phyloP scores from a whole-genome alignment of 2,888 invertebrate species.

The Cheilosia variabilis region DNA sequence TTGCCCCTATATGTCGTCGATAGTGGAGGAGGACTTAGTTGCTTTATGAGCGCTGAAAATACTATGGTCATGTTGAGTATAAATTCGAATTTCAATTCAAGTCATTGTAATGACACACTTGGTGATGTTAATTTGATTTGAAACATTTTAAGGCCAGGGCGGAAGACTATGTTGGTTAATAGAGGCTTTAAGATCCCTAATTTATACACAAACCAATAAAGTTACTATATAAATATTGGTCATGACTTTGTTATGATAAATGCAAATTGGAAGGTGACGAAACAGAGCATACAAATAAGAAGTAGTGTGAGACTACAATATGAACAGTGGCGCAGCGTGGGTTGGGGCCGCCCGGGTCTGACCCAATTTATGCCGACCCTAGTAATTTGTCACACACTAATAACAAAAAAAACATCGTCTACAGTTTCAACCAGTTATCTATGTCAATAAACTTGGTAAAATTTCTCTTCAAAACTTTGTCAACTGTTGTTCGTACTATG shows the following conservation, averaged over 20 bases:
- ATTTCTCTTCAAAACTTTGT: too few species aligned
- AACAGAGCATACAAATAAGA: background rate
- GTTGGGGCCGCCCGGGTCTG: too few species aligned
- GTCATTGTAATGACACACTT: slow-evolving; percentile 13
- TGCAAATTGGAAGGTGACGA: slow-evolving; percentile 3
- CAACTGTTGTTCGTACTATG: too few species aligned
- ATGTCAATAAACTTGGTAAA: too few species aligned
- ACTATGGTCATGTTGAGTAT: slow-evolving; percentile 5
- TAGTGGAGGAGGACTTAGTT: slow-evolving; percentile 4
- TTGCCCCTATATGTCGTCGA: background rate
- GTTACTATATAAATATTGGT: background rate
- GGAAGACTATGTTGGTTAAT: slow-evolving; percentile 4
- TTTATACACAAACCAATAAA: background rate
- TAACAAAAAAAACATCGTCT: too few species aligned
- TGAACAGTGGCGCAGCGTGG: too few species aligned
- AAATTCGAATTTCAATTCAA: slow-evolving; percentile 18
- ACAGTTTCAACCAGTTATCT: too few species aligned
- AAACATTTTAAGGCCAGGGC: slow-evolving; percentile 18
- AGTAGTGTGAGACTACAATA: background rate
- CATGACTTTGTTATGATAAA: background rate
- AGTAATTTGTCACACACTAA: too few species aligned
- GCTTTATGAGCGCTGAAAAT: background rate
- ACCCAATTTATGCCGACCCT: too few species aligned
- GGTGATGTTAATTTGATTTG: slow-evolving; percentile 3
- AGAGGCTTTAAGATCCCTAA: slow-evolving; percentile 4